Percentiles rank a stretch among this genome's conserved stretches.
These are phyloP conservation scores for Lasius platythorax DNA, from an alignment of 2,888 invertebrate species.

Conservation along the genomic window DNA sequence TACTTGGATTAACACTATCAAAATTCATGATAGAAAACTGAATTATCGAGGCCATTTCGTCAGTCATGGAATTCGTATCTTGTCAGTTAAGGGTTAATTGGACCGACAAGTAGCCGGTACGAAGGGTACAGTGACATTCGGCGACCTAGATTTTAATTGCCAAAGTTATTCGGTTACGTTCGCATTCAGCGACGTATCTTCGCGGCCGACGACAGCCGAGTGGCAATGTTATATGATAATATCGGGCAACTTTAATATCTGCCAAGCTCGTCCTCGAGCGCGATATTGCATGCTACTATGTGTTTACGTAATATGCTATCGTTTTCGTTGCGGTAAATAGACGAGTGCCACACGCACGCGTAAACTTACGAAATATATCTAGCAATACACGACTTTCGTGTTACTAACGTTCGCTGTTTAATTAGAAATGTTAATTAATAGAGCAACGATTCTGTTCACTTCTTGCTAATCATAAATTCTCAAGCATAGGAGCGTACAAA, in stretches of 20 bases:
- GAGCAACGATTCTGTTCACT: not conserved
- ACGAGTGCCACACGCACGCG: conserved; percentile 24
- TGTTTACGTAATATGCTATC: conserved; percentile 48
- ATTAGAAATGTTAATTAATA: conserved; percentile 40
- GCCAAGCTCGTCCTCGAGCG: conserved; percentile 14
- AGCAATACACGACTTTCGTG: not conserved
- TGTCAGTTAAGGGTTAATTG: conserved; percentile 38
- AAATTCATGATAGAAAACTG: not conserved
- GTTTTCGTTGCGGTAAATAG: conserved; percentile 32
- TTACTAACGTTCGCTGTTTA: conserved; percentile 1
- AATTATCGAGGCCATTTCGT: not conserved
- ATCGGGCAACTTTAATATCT: conserved; percentile 35
- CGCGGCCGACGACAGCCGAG: conserved; percentile 26
- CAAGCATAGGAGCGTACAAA: not conserved
- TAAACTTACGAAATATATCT: conserved; percentile 25
- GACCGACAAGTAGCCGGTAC: conserved; percentile 40
- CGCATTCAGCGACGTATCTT: conserved; percentile 52
- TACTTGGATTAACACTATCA: not conserved
- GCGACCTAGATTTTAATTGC: conserved; percentile 70
- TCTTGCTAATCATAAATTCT: not conserved
- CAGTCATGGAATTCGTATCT: not conserved
- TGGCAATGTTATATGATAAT: conserved; percentile 16
- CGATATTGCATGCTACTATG: conserved; percentile 30
- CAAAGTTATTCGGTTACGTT: conserved; percentile 62
- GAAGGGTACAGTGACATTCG: conserved; percentile 35